These are phyloP conservation scores for Antheraea mylitta DNA, from an alignment of 1,140 invertebrate genomes.

Conservation along the genomic window DNA sequence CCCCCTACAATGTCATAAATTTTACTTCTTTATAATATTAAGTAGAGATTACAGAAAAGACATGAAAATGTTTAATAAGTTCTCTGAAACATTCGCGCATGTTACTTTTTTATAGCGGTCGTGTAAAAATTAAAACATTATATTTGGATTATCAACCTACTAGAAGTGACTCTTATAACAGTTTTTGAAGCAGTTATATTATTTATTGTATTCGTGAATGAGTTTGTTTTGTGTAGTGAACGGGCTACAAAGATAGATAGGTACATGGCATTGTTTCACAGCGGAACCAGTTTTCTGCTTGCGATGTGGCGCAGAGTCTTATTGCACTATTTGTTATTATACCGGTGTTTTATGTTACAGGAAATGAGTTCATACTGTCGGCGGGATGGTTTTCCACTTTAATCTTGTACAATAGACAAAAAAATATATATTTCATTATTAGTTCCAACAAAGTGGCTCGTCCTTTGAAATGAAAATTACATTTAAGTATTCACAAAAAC, in stretches of 20 bases:
- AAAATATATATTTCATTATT: slow-evolving; percentile 11
- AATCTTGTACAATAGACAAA: slow-evolving; percentile 24
- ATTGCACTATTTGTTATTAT: slow-evolving; percentile 57
- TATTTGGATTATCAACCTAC: too few species aligned
- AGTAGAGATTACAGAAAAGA: too few species aligned
- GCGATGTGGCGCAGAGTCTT: slow-evolving; percentile 40
- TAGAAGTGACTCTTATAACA: neutral
- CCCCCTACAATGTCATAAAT: too few species aligned
- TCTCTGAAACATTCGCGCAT: too few species aligned
- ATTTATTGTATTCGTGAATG: slow-evolving; percentile 8
- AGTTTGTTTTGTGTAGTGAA: neutral
- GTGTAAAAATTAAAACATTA: too few species aligned
- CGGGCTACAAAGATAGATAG: slow-evolving; percentile 26
- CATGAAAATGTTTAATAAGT: too few species aligned
- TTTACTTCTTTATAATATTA: too few species aligned
- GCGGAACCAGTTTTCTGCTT: slow-evolving; percentile 51
- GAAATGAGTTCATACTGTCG: slow-evolving; percentile 45
- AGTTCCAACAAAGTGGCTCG: slow-evolving; percentile 12
- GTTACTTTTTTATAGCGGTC: too few species aligned
- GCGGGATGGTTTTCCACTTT: slow-evolving; percentile 31
- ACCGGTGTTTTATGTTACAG: slow-evolving; percentile 40
- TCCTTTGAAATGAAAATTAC: slow-evolving; percentile 1
- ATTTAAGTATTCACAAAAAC: slow-evolving; percentile 12
- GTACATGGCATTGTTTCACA: slow-evolving; percentile 42
- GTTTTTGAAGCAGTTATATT: neutral